Base-by-base conservation (phyloP, 1,140 invertebrate species). In the Adelges cooleyi region DNA sequence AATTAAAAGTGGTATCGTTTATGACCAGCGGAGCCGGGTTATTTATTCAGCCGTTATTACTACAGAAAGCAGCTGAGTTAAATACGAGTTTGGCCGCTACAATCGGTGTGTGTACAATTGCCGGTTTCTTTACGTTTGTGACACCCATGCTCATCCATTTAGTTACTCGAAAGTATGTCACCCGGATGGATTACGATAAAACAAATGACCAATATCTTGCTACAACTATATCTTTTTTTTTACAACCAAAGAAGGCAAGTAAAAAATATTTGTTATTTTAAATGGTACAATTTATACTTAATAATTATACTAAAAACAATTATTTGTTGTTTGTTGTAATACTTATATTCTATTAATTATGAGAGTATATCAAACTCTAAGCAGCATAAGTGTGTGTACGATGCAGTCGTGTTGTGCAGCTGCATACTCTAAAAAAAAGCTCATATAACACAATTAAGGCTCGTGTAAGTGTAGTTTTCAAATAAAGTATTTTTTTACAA, bases 161-260 rank as follows among this genome's bases (percentile, higher is more conserved):
- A 5, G 76, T 95, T 15, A 85, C 88, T 3, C 92, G 86, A 71
- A 89, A 89, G 75, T 96, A 95, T 80, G 84, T 94, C 0, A 85
- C 82, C 0, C 76, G 83, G 67, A 75, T 95, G 2, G 77, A 84
- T 66, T 92, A 89, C 71, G 79, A 90, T 74, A 72, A 77, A 13
- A 68, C 73, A 22, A 81, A 75, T 29, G 78, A 84, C 27, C 80
- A 78, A 51, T 90, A 88, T 71, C 81, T 79, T 25, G 86, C 86
- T n/a, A 81, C 79, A 15, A 84, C 81, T 65, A 38, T 56, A 33
- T 62, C 48, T 44, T 67, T 62, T 33, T 38, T 69, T 29, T 65
- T 65, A 20, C 18, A 33, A 62, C 11, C 17, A 9, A 62, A 48
- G 9, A 20, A 62, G 56, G 56, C 56, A 20, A 68, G 74, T 71